These are phyloP conservation scores for Drepana arcuata DNA, from an alignment of 1,140 invertebrate species.

Conservation along the genomic window DNA sequence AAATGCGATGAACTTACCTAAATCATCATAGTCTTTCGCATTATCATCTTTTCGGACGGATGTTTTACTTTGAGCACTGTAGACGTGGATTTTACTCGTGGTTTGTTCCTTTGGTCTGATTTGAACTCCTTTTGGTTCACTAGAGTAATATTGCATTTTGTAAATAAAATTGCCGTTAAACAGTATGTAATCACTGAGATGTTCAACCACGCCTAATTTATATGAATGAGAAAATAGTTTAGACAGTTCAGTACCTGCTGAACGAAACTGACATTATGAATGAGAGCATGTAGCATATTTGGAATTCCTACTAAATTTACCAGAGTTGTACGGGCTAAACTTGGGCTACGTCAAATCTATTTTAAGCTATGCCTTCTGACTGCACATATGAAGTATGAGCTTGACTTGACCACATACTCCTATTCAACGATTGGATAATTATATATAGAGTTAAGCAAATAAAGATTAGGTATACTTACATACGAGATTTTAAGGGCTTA, in stretches of 20 bases:
- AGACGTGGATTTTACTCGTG: too few relatives aligned
- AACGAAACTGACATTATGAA: too few relatives aligned
- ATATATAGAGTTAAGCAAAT: neutral
- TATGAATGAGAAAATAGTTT: too few relatives aligned
- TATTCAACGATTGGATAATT: neutral
- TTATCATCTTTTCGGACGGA: slow-evolving; percentile 48
- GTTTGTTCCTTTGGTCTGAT: too few relatives aligned
- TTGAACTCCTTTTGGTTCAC: slow-evolving; percentile 22
- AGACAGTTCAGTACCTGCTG: too few relatives aligned
- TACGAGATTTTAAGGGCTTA: slow-evolving; percentile 3
- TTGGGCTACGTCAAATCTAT: slow-evolving; percentile 45
- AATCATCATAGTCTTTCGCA: slow-evolving; percentile 38
- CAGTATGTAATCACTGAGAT: slow-evolving; percentile 3
- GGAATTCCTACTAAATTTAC: slow-evolving; percentile 23
- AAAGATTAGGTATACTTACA: slow-evolving; percentile 8
- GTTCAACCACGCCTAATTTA: slow-evolving; percentile 11
- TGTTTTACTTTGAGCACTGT: slow-evolving; percentile 32
- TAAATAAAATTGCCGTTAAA: too few relatives aligned
- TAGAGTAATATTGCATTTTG: too few relatives aligned
- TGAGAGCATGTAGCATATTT: slow-evolving; percentile 9
- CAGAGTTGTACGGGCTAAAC: slow-evolving; percentile 15
- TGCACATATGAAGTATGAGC: neutral
- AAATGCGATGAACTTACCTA: slow-evolving; percentile 31
- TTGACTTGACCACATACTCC: neutral
- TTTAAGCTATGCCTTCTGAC: slow-evolving; percentile 29